Evolutionary conservation across 2,113 vertebrate genomes (phyloP).

Genomic region (Neotoma lepida): DNA sequence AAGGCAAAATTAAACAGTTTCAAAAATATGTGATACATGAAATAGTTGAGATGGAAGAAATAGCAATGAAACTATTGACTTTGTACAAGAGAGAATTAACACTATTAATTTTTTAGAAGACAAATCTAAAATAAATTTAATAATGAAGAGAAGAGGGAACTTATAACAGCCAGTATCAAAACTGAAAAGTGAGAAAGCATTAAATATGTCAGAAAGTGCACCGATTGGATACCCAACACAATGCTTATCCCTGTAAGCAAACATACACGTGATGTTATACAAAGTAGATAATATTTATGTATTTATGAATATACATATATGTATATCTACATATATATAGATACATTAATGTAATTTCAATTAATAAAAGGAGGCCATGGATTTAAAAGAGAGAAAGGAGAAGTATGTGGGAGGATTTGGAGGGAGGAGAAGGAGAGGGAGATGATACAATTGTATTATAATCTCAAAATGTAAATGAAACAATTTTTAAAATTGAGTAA

Average conservation of each 20-base stretch:
- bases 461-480: not conserved
- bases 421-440: not conserved
- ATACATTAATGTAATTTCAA: not conserved
- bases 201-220: not conserved
- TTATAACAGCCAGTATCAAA: not conserved
- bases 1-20: not conserved
- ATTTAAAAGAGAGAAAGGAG: not conserved
- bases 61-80: not conserved
- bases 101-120: not conserved
- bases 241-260: not conserved
- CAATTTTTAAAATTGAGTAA: not conserved
- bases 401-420: not conserved
- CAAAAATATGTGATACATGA: not conserved
- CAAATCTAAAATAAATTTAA: not conserved
- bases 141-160: not conserved
- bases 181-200: not conserved
- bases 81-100: not conserved
- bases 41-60: not conserved
- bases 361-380: not conserved
- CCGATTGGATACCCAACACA: not conserved
- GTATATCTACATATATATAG: not conserved
- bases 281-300: not conserved
- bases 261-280: not conserved
- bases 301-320: not conserved
- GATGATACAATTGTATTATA: not conserved